phyloP scores from a whole-genome alignment of 2,113 vertebrate species.

The Equus quagga region DNA sequence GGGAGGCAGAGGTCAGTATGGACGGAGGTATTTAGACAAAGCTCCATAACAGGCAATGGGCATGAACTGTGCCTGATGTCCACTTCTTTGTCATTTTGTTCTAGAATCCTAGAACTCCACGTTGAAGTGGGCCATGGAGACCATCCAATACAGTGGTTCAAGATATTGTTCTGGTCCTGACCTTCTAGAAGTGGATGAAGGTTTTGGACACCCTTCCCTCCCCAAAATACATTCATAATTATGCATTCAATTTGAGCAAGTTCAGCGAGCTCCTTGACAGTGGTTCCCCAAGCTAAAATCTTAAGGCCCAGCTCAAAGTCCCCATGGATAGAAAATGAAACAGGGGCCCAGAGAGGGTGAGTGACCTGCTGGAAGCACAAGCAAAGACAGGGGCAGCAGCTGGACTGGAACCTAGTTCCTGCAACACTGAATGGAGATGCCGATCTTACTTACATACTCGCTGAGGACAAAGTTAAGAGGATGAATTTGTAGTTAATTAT shows the following conservation, averaged over 20 bases:
- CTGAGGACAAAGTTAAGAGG: conserved; percentile 17
- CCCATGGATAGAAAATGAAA: background rate
- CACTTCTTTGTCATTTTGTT: background rate
- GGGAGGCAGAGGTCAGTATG: background rate
- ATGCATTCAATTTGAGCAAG: background rate
- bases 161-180: background rate
- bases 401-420: background rate
- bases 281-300: background rate
- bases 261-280: background rate
- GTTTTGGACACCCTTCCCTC: background rate
- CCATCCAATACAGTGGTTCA: background rate
- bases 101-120: background rate
- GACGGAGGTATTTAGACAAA: background rate
- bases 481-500: conserved; percentile 32
- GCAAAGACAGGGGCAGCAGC: background rate
- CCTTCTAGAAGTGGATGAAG: conserved; percentile 2
- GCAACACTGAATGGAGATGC: background rate
- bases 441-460: background rate
- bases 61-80: background rate
- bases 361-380: background rate
- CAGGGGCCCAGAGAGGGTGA: background rate
- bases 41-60: background rate
- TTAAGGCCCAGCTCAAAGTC: background rate
- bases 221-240: background rate
- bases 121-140: background rate